phyloP scores from a whole-genome alignment of 2,113 vertebrate genomes.

The Phoxinus phoxinus region DNA sequence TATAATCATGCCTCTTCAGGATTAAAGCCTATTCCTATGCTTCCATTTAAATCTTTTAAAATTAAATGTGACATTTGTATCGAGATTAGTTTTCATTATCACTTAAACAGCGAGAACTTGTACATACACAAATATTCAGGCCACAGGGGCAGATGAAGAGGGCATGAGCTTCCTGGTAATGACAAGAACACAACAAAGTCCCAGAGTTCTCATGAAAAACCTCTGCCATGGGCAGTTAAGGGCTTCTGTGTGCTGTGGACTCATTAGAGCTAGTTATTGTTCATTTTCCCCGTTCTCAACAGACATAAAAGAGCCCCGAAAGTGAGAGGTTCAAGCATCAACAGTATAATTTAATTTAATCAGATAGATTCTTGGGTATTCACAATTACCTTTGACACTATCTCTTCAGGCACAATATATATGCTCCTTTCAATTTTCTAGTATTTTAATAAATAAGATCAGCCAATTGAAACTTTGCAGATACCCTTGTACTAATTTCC shows the following conservation, averaged over 20 bases:
- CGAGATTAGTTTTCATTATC: conserved; percentile 66
- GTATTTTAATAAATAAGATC: conserved; percentile 38
- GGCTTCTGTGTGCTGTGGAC: conserved; percentile 3
- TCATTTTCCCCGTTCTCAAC: conserved; percentile 7
- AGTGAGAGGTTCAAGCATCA: conserved; percentile 23
- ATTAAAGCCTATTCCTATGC: conserved; percentile 26
- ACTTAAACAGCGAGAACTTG: conserved; percentile 37
- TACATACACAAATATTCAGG: conserved; percentile 64
- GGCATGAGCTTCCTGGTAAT: conserved; percentile 19
- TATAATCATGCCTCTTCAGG: conserved; percentile 52
- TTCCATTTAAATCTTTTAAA: conserved; percentile 46
- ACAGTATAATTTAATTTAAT: conserved; percentile 35
- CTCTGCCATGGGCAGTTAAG: neutral
- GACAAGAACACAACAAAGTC: conserved; percentile 34
- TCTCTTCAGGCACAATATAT: conserved; percentile 18
- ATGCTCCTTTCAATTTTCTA: neutral
- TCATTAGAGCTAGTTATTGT: conserved; percentile 34
- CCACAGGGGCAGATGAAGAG: conserved; percentile 52
- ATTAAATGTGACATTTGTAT: conserved; percentile 66
- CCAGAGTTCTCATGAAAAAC: conserved; percentile 18
- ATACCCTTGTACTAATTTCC: conserved; percentile 30
- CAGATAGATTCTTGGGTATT: conserved; percentile 27
- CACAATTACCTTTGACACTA: conserved; percentile 36
- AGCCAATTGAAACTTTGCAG: conserved; percentile 22
- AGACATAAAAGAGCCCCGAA: conserved; percentile 18